Conservation (phyloP, 2,113 vertebrate genomes). For the Misgurnus mizolepis region DNA sequence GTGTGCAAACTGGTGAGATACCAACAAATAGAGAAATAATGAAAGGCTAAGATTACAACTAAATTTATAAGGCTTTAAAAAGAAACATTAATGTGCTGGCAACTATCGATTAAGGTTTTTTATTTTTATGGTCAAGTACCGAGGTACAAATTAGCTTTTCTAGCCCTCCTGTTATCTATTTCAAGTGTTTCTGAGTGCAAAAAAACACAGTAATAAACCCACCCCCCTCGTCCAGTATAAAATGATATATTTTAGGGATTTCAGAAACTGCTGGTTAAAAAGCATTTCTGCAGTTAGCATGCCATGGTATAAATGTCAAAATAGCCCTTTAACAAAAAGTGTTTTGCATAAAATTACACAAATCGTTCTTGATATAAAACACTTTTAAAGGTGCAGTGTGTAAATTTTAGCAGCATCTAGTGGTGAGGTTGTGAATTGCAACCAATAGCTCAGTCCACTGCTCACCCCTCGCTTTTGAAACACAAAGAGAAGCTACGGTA, state of each 20-base stretch:
- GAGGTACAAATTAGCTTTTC: slow-evolving; percentile 30
- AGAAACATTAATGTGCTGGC: not conserved
- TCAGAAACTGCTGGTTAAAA: slow-evolving; percentile 10
- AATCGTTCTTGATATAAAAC: not conserved
- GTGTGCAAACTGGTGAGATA: not conserved
- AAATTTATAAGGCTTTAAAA: slow-evolving; percentile 35
- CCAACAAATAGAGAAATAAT: not conserved
- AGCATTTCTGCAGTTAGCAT: not conserved
- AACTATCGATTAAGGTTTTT: slow-evolving; percentile 24
- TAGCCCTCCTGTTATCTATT: slow-evolving; percentile 39
- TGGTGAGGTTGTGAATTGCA: too few species aligned
- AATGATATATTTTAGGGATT: slow-evolving; percentile 3
- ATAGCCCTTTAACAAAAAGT: slow-evolving; percentile 47
- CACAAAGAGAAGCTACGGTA: too few species aligned
- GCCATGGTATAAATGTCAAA: slow-evolving; percentile 14
- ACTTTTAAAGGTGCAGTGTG: too few species aligned
- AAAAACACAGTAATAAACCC: not conserved
- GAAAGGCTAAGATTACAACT: not conserved
- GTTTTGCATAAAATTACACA: slow-evolving; percentile 28
- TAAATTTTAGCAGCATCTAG: too few species aligned
- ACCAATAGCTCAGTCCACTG: too few species aligned
- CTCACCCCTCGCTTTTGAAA: too few species aligned
- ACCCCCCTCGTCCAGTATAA: not conserved
- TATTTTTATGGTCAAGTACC: slow-evolving; percentile 23
- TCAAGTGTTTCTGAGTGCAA: slow-evolving; percentile 42